Evolutionary conservation across 2,113 vertebrate species (phyloP).

Genomic region (Brachionichthys hirsutus): DNA sequence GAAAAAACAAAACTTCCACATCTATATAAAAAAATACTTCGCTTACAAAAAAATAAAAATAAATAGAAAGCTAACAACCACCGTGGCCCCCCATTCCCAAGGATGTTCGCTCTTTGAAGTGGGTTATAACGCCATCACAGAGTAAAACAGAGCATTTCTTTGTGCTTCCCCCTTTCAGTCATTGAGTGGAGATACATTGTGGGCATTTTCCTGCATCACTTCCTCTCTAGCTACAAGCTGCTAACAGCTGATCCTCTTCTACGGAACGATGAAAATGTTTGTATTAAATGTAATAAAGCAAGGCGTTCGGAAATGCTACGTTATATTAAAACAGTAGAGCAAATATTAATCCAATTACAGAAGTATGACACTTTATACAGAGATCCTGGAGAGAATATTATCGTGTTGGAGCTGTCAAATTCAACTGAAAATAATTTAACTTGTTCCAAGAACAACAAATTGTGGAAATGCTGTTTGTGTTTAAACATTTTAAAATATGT

Average conservation of each 20-base stretch:
- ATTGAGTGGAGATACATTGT: slow-evolving; percentile 73
- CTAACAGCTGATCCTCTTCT: slow-evolving; percentile 67
- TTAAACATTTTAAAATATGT: not conserved
- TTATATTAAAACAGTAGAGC: too few species aligned
- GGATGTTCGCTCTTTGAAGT: not conserved
- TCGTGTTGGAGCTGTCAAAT: not conserved
- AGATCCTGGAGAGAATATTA: not conserved
- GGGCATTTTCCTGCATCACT: slow-evolving; percentile 78
- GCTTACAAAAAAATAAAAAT: not conserved
- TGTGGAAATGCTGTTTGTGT: not conserved
- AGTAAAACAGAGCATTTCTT: slow-evolving; percentile 67
- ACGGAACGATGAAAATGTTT: not conserved
- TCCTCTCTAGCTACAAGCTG: slow-evolving; percentile 59
- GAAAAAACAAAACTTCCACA: slow-evolving; percentile 63
- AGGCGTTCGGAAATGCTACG: too few species aligned
- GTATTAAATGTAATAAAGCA: too few species aligned
- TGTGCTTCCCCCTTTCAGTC: slow-evolving; percentile 75
- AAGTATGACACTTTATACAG: slow-evolving; percentile 2
- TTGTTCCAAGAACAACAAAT: too few species aligned
- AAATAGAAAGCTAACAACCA: not conserved
- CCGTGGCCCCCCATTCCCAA: not conserved
- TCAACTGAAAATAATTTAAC: not conserved
- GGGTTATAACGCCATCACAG: slow-evolving; percentile 37
- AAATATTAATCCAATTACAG: not conserved
- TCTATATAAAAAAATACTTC: slow-evolving; percentile 7